Percentiles rank a stretch among this genome's conserved stretches.
These are phyloP conservation scores for Emydocephalus ijimae DNA, from an alignment of 2,113 vertebrate genomes.

Conservation along the genomic window DNA sequence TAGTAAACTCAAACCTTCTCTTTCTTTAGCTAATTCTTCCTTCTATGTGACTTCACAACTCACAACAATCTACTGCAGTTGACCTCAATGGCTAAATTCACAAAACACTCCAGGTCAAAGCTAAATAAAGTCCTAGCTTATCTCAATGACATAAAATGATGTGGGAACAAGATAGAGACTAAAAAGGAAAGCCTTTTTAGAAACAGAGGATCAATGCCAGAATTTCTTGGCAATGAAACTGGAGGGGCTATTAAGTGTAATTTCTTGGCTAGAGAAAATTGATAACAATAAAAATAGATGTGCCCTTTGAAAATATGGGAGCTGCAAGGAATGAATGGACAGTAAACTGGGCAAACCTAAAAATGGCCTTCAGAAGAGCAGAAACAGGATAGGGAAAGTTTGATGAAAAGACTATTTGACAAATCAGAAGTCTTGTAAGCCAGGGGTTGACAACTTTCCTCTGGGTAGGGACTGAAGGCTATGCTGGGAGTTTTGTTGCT, in stretches of 20 bases:
- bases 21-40: not conserved
- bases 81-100: not conserved
- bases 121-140: not conserved
- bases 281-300: constrained; percentile 9
- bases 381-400: not conserved
- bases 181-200: not conserved
- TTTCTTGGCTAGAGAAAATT: constrained; percentile 1
- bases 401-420: not conserved
- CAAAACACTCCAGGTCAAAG: not conserved
- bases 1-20: not conserved
- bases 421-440: not conserved
- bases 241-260: constrained; percentile 2
- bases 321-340: not conserved
- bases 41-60: not conserved
- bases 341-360: not conserved
- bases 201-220: not conserved
- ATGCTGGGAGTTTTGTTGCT: not conserved
- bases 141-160: not conserved
- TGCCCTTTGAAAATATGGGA: not conserved
- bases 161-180: not conserved
- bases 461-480: not conserved
- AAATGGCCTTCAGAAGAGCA: not conserved
- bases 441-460: not conserved
- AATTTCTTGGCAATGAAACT: constrained; percentile 11
- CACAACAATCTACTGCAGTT: not conserved